phyloP scores from a whole-genome alignment of 2,888 invertebrate genomes.

The Spisula subtruncata region DNA sequence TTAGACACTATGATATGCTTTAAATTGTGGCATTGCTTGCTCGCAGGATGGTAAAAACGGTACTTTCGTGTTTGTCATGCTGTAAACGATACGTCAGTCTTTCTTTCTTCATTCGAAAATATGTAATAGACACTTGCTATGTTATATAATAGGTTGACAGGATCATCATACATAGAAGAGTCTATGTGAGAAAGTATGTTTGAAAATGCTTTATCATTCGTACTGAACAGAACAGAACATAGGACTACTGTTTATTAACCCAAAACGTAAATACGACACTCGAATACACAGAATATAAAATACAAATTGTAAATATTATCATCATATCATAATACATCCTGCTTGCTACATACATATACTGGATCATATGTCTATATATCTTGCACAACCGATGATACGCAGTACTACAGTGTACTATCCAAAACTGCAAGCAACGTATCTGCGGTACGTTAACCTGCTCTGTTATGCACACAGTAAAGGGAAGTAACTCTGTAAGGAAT shows the following conservation, averaged over 20 bases:
- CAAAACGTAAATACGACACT: too few species aligned
- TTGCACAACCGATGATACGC: too few species aligned
- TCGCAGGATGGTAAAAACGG: background rate
- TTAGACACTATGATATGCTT: background rate
- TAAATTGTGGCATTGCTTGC: background rate
- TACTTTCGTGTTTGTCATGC: background rate
- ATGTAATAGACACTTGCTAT: background rate
- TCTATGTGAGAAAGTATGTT: constrained; percentile 1
- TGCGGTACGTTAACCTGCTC: too few species aligned
- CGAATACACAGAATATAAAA: too few species aligned
- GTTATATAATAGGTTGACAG: background rate
- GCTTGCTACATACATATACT: too few species aligned
- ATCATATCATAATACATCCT: too few species aligned
- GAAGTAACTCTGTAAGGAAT: too few species aligned
- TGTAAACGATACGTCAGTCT: background rate
- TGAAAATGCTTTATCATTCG: background rate
- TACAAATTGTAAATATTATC: too few species aligned
- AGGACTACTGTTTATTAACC: too few species aligned
- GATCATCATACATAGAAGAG: background rate
- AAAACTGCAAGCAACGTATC: background rate
- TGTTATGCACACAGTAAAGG: too few species aligned
- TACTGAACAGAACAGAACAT: too few species aligned
- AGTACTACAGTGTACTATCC: background rate
- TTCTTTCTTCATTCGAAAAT: background rate
- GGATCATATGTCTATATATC: background rate